Base-by-base conservation (phyloP, 2,113 vertebrate genomes). In the Otus sunia region DNA sequence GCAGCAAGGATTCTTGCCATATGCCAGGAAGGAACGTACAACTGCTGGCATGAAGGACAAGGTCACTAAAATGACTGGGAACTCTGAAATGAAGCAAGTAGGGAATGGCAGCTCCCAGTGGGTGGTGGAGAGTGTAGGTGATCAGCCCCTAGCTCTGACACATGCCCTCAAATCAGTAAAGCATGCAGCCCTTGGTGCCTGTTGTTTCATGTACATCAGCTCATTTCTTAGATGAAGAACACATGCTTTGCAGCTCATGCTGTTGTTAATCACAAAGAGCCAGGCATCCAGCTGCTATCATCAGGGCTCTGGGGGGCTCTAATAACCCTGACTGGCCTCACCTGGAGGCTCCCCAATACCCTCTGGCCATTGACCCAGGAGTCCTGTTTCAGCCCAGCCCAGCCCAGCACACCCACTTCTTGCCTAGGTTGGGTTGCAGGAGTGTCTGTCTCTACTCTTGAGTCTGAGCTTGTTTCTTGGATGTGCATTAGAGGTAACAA, bases 381-480 rank as follows among this genome's bases (percentile, higher is more conserved):
- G 23, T 3, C 13, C 56, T 55, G 12, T 64, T 36, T 82, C 39
- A 85, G 16, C 41, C 92, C 34, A 69, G 16, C 41, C 92, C 34
- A 69, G 50, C 13, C 45, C 45, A 86, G 53, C 7, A 74, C 6
- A 25, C 7, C 3, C 1, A 0, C 18, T 56, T 50, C 8, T 73
- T 45, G 7, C 1, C 4, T 15, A 17, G 11, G 4, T 0, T 82
- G 58, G 52, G 39, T 32, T 4, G 22, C 1, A 21, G 43, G 6
- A 29, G 15, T 36, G 25, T 1, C 8, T 36, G 18, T 75, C 30
- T 83, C 7, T 1, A 0, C 4, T n/a, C 10, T 14, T 25, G 25
- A 75, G 7, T 16, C 21, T 81, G 63, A 37, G 17, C 14, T 43
- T 73, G 20, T 43, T 81, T 72, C 36, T 34, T 75, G 34, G 41